Conservation (phyloP, 2,888 invertebrate genomes). For the Philonicus albiceps region DNA sequence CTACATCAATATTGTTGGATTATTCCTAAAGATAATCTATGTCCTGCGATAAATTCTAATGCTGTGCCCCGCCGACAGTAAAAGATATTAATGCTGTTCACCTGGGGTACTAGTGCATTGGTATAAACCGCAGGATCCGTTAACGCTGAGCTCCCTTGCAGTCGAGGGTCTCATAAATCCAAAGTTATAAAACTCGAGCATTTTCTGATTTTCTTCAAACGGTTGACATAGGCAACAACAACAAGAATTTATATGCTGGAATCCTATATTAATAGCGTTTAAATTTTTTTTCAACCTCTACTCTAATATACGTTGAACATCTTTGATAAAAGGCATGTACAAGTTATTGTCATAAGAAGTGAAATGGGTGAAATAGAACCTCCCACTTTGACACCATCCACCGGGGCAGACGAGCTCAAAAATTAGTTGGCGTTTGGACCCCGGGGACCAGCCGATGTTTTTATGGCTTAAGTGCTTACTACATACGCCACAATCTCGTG, state of each 20-base stretch:
- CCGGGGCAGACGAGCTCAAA: no score
- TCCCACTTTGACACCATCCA: no score
- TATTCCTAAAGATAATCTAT: conserved; percentile 21
- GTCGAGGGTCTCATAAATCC: not conserved
- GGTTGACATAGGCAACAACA: not conserved
- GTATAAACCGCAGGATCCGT: not conserved
- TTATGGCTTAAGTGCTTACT: no score
- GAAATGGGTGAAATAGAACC: no score
- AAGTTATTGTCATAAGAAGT: no score
- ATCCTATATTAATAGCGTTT: no score
- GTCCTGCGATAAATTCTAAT: conserved; percentile 11
- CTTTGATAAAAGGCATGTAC: no score
- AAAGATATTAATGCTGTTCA: conserved; percentile 1
- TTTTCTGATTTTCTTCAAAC: not conserved
- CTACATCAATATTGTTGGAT: conserved; percentile 21
- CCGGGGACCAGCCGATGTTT: no score
- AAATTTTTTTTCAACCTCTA: no score
- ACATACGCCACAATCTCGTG: no score
- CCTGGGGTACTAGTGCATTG: not conserved
- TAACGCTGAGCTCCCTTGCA: not conserved
- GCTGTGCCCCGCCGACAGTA: not conserved
- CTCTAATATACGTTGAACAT: no score
- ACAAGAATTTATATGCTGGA: not conserved
- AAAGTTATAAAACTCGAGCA: not conserved
- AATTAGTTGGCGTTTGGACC: no score